phyloP scores from a whole-genome alignment of 2,797 vertebrate species.

The Phoebastria nigripes region DNA sequence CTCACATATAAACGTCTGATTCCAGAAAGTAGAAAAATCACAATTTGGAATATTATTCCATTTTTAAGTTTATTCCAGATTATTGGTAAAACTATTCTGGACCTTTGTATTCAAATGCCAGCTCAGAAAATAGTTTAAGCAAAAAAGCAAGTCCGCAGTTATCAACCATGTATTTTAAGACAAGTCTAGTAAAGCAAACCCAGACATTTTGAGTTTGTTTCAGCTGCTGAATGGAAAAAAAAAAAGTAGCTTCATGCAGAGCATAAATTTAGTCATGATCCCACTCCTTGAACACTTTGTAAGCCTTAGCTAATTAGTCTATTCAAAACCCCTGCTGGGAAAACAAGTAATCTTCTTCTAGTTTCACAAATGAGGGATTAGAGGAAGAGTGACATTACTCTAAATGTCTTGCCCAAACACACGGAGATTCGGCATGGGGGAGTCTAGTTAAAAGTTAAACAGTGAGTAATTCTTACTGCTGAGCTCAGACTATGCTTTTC shows the following conservation, averaged over 20 bases:
- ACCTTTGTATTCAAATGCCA: not conserved
- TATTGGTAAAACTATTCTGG: not conserved
- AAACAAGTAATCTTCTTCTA: slow-evolving; percentile 27
- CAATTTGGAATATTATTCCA: not conserved
- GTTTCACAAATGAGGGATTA: slow-evolving; percentile 18
- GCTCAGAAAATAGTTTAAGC: not conserved
- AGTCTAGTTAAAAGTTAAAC: not conserved
- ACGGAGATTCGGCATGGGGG: not conserved
- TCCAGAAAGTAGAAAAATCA: not conserved
- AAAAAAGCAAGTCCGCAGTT: not conserved
- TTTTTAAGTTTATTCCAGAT: not conserved
- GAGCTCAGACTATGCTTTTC: not conserved
- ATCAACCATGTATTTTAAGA: not conserved
- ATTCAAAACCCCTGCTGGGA: slow-evolving; percentile 14
- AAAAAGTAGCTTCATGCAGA: not conserved
- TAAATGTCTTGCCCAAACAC: not conserved
- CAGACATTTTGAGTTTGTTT: not conserved
- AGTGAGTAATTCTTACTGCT: not conserved
- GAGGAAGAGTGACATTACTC: not conserved
- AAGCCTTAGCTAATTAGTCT: slow-evolving; percentile 11
- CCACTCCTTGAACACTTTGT: not conserved
- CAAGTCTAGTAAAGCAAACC: not conserved
- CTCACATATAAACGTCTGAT: not conserved
- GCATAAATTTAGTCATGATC: not conserved
- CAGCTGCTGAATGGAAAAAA: not conserved